Evolutionary conservation across 2,113 vertebrate genomes (phyloP).

Genomic region (Entelurus aequoreus): DNA sequence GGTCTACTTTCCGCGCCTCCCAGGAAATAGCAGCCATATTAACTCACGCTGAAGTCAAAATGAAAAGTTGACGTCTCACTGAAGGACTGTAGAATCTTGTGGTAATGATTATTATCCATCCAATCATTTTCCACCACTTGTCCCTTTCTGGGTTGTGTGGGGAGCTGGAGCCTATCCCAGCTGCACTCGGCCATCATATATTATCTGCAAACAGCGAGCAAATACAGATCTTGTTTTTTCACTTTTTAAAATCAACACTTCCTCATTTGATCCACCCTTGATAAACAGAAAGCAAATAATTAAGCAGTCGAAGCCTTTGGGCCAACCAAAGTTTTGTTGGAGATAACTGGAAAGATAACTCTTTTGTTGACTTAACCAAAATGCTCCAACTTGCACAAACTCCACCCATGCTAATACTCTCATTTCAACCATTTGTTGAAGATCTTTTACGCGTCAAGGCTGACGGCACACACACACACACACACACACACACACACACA

Average conservation of each 20-base stretch:
- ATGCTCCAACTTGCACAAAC: slow-evolving; percentile 26
- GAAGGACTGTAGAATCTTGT: too few relatives aligned
- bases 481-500: not conserved
- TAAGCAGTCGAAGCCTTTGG: slow-evolving; percentile 34
- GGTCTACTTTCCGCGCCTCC: too few relatives aligned
- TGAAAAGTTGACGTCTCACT: too few relatives aligned
- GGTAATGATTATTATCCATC: too few relatives aligned
- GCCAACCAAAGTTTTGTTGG: slow-evolving; percentile 5
- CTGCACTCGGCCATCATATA: too few relatives aligned
- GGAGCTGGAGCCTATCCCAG: too few relatives aligned
- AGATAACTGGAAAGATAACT: slow-evolving; percentile 44
- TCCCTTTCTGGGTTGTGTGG: too few relatives aligned
- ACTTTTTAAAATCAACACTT: not conserved
- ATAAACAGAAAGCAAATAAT: slow-evolving; percentile 31
- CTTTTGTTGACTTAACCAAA: slow-evolving; percentile 49
- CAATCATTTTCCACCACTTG: too few relatives aligned
- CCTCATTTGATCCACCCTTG: not conserved
- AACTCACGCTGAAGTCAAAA: too few relatives aligned
- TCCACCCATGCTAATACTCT: slow-evolving; percentile 32
- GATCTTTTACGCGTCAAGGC: not conserved
- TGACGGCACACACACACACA: not conserved
- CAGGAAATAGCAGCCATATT: too few relatives aligned
- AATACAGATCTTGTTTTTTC: not conserved
- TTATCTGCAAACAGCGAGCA: too few relatives aligned
- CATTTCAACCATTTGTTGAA: slow-evolving; percentile 1